phyloP scores from a whole-genome alignment of 2,797 vertebrate genomes.

The Hemitrygon akajei region DNA sequence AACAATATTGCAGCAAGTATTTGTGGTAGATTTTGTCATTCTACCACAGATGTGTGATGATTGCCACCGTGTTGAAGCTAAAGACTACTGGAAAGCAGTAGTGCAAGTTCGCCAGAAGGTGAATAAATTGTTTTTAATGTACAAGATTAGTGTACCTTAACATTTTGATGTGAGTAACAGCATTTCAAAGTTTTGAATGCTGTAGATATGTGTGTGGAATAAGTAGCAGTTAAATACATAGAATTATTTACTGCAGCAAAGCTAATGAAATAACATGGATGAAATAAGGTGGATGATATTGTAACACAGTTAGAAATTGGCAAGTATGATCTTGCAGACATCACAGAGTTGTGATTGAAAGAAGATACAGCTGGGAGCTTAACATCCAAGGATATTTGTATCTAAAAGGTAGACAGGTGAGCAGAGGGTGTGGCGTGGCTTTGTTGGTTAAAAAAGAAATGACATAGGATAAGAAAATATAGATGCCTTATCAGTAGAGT shows the following conservation, averaged over 20 bases:
- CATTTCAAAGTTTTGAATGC: neutral
- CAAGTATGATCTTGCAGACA: too few species aligned
- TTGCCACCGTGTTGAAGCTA: conserved; percentile 93
- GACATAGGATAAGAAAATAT: too few species aligned
- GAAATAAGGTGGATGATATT: too few species aligned
- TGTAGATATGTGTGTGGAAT: neutral
- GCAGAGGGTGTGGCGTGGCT: too few species aligned
- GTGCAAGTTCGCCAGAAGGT: conserved; percentile 96
- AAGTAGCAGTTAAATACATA: neutral
- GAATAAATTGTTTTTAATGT: conserved; percentile 13
- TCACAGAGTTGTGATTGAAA: too few species aligned
- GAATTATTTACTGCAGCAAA: neutral
- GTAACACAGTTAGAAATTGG: too few species aligned
- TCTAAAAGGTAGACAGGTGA: too few species aligned
- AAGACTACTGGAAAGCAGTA: conserved; percentile 97
- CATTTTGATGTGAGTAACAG: neutral
- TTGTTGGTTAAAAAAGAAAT: too few species aligned
- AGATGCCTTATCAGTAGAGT: too few species aligned
- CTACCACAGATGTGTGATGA: conserved; percentile 91
- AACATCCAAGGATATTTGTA: too few species aligned
- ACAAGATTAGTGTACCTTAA: neutral
- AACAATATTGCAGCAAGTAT: conserved; percentile 91
- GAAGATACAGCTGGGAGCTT: too few species aligned
- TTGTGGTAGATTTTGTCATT: conserved; percentile 83
- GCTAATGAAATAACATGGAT: too few species aligned